A percentile compares a stretch with the other conserved stretches of the same genome.
phyloP scores from a whole-genome alignment of 2,797 vertebrate species.

The Acipenser ruthenus region DNA sequence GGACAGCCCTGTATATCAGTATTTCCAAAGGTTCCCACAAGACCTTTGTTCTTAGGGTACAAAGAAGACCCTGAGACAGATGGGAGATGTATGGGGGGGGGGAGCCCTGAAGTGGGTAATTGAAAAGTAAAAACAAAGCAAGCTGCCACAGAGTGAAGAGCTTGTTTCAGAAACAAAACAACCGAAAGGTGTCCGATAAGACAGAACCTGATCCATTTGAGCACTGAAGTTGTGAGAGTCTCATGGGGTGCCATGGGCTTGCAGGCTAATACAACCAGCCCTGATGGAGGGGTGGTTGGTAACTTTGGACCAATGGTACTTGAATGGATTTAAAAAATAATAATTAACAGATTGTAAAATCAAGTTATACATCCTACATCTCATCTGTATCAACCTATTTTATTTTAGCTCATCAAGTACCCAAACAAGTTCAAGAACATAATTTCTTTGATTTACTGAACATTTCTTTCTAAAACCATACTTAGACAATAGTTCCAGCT shows the following conservation, averaged over 20 bases:
- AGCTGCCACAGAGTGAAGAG: background rate
- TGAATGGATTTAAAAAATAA: no score
- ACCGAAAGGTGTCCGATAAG: background rate
- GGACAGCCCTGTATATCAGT: background rate
- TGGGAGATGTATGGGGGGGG: background rate
- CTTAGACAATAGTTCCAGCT: no score
- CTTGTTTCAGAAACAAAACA: constrained; percentile 1
- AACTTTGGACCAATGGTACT: no score
- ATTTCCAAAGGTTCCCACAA: background rate
- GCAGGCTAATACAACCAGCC: background rate
- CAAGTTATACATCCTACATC: no score
- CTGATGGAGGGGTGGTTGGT: no score
- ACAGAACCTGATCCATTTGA: background rate
- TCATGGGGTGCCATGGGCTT: background rate
- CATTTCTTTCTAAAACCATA: no score
- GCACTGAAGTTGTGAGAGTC: background rate
- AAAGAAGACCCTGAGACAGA: constrained; percentile 1
- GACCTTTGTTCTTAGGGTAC: background rate
- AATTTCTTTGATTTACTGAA: no score
- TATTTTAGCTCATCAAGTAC: no score
- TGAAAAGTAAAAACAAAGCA: background rate
- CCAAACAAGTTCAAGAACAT: no score
- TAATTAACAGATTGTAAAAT: no score
- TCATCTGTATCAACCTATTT: no score
- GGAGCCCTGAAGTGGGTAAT: background rate